Conservation (phyloP, 2,797 vertebrate genomes). For the Podarcis lilfordi region DNA sequence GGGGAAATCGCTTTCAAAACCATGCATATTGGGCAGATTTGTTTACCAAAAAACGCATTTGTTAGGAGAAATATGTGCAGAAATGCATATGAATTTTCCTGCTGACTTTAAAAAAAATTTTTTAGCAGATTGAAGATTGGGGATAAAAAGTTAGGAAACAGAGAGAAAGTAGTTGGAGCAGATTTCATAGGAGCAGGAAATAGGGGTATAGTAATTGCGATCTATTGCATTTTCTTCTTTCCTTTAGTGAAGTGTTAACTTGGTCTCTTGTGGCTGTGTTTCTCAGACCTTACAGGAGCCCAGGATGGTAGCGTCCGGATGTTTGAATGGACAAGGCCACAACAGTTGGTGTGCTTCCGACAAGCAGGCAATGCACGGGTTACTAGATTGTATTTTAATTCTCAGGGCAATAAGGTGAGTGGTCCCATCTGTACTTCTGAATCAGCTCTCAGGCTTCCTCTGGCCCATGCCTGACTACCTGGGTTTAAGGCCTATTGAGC, state of each 20-base stretch:
- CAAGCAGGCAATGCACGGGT: constrained; percentile 97
- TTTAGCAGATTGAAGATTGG: no score
- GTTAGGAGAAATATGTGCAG: no score
- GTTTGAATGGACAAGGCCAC: constrained; percentile 98
- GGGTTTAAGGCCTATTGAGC: not conserved
- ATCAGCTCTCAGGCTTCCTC: not conserved
- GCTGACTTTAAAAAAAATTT: no score
- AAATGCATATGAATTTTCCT: no score
- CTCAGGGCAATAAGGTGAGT: constrained; percentile 95
- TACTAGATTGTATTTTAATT: constrained; percentile 96
- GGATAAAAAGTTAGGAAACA: no score
- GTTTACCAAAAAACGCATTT: no score
- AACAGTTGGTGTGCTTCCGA: constrained; percentile 95
- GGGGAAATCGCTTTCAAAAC: no score
- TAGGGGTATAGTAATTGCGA: not conserved
- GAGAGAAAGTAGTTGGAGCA: no score
- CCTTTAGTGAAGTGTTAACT: not conserved
- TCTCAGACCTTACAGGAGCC: constrained; percentile 93
- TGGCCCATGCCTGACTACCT: not conserved
- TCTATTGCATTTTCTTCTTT: not conserved
- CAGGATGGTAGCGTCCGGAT: constrained; percentile 98
- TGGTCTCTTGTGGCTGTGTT: not conserved
- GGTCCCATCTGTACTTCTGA: not conserved
- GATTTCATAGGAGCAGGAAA: no score
- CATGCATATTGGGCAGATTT: no score